Evolutionary conservation across 2,797 vertebrate genomes (phyloP), one percentile per base, ranked within the genome.

Genomic region (Lithobates pipiens): DNA sequence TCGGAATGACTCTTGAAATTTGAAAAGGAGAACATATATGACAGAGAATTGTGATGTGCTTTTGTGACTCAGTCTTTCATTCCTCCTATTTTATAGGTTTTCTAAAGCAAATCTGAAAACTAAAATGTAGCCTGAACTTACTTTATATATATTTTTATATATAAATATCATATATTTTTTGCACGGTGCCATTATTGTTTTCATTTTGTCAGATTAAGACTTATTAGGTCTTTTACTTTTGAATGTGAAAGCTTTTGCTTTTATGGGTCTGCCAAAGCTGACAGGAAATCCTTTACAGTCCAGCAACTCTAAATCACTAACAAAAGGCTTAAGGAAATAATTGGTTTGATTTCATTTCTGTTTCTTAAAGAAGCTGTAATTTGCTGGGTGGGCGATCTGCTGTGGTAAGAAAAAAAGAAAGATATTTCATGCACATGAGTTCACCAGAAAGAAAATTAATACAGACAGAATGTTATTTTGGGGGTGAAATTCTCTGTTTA

Each of bases 261-360:
- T 83, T 75, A 79, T 87, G 50, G 85, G 70, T 83, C 81, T 87
- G 85, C 76, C 81, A 87, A 75, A 65, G 42, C 81, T 87, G 85
- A 77, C 85, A 87, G 77, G 81, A 87, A 87, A 87, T 87, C 70
- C 71, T 87, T 87, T 75, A 87, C 85, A 87, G 85, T 80, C 85
- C 85, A 87, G 85, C 85, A 87, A 83, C 76, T 87, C 85, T 87
- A 87, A 86, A 87, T 87, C 76, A 87, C 85, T 83, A 82, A 87
- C 81, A 87, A 87, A 87, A 68, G 75, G 81, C 80, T 87, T 87
- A 87, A 80, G 81, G 76, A 83, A 87, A 87, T 87, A 87, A 87
- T 87, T 87, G 85, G 85, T 83, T 87, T 87, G 76, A 86, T 86
- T 86, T 86, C 80, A 87, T 87, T 87, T 83, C 85, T 87, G 76